A percentile compares a stretch with the other conserved stretches of the same genome.
Evolutionary conservation across 2,797 vertebrate species (phyloP).

Genomic region (Esox lucius): DNA sequence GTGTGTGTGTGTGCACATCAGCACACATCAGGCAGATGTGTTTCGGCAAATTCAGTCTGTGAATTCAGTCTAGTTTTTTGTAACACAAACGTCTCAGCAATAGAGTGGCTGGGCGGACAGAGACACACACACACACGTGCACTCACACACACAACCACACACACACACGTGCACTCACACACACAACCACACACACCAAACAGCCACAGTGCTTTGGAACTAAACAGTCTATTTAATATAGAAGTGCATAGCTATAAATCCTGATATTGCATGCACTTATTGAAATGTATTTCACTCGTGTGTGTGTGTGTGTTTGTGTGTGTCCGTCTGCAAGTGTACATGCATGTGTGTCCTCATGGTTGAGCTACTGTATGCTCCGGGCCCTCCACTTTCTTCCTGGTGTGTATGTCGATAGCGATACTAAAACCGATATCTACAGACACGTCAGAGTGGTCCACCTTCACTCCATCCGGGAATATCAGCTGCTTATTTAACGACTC

Average conservation of each 20-base stretch:
- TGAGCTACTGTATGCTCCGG: conserved; percentile 57
- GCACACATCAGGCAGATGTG: neutral
- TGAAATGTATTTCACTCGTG: neutral
- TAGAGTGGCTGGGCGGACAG: neutral
- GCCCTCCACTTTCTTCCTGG: conserved; percentile 62
- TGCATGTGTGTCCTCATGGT: conserved; percentile 41
- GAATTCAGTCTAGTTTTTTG: neutral
- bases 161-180: neutral
- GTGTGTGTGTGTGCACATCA: neutral
- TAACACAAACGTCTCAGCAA: neutral
- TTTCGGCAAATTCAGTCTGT: neutral
- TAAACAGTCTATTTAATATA: neutral
- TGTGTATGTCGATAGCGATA: conserved; percentile 71
- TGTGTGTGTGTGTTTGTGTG: conserved; percentile 12
- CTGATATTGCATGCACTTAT: neutral
- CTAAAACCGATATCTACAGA: conserved; percentile 78
- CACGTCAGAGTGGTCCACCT: conserved; percentile 34
- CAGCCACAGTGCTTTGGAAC: neutral
- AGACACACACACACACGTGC: neutral
- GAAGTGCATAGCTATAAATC: conserved; percentile 4
- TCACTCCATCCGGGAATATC: conserved; percentile 43
- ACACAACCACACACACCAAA: neutral
- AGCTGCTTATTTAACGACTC: conserved; percentile 57
- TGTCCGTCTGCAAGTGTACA: too few species aligned
- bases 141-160: neutral